Evolutionary conservation across 2,113 vertebrate genomes (phyloP).

Genomic region (Symphodus melops): DNA sequence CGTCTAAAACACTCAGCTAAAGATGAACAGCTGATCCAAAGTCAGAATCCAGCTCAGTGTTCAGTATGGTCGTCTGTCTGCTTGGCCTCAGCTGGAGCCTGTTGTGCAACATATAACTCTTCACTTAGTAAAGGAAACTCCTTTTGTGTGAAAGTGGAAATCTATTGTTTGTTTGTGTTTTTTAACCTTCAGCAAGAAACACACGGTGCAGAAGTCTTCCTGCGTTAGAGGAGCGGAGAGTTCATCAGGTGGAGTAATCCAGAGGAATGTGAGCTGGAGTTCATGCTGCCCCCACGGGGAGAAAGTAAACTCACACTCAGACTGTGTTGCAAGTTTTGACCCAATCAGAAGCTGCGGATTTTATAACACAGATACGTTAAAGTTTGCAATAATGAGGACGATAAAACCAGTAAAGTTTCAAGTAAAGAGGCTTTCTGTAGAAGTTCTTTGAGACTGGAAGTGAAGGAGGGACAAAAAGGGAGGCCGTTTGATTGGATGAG

Average conservation of each 20-base stretch:
- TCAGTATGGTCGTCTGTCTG: background rate
- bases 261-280: slow-evolving; percentile 16
- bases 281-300: no score
- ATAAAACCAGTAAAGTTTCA: background rate
- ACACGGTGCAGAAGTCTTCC: no score
- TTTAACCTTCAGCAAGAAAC: no score
- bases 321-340: slow-evolving; percentile 5
- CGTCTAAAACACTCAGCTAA: no score
- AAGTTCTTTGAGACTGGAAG: no score
- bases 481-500: no score
- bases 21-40: background rate
- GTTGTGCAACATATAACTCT: background rate
- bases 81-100: background rate
- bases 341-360: background rate
- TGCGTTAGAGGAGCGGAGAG: background rate
- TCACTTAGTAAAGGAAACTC: slow-evolving; percentile 9
- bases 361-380: background rate
- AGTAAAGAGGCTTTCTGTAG: background rate
- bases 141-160: background rate
- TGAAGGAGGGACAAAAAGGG: no score
- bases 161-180: slow-evolving; percentile 10
- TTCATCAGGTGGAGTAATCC: background rate
- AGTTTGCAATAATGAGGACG: no score
- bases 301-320: background rate
- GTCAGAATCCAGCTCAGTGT: background rate